These are phyloP conservation scores for Gallinago solitaria DNA, from an alignment of 2,797 vertebrate genomes.

Conservation along the genomic window DNA sequence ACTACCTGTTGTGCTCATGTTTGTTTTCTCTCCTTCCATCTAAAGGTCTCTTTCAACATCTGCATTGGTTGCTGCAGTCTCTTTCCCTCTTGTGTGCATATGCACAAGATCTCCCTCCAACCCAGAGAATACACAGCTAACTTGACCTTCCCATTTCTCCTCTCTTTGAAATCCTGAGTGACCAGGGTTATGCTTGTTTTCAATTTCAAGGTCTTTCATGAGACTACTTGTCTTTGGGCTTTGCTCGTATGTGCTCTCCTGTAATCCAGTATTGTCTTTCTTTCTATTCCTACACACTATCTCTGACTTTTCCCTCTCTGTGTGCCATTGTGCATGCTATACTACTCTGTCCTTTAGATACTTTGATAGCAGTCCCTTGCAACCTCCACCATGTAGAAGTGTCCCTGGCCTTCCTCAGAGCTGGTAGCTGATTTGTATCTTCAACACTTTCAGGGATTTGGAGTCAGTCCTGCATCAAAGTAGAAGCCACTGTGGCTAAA, in stretches of 20 bases:
- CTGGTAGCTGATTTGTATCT: neutral
- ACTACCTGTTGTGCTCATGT: accelerated
- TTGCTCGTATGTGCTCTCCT: neutral
- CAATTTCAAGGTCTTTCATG: neutral
- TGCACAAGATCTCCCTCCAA: neutral
- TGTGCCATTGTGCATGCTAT: neutral
- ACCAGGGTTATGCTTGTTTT: neutral
- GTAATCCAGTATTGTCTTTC: neutral
- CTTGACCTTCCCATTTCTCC: neutral
- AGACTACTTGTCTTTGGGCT: neutral
- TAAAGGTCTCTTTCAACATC: neutral
- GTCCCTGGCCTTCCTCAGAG: neutral
- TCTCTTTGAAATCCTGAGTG: neutral
- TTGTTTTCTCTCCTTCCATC: neutral
- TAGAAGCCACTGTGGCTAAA: neutral
- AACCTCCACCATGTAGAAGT: neutral
- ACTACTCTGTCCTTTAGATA: neutral
- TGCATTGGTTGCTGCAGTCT: neutral
- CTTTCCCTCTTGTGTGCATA: neutral
- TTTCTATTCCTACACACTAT: neutral
- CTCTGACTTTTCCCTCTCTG: neutral
- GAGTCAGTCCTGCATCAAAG: neutral
- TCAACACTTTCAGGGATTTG: neutral
- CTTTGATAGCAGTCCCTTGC: neutral
- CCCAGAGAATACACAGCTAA: neutral